Base-by-base conservation (phyloP, 2,113 vertebrate species). In the Eretmodus cyanostictus region DNA sequence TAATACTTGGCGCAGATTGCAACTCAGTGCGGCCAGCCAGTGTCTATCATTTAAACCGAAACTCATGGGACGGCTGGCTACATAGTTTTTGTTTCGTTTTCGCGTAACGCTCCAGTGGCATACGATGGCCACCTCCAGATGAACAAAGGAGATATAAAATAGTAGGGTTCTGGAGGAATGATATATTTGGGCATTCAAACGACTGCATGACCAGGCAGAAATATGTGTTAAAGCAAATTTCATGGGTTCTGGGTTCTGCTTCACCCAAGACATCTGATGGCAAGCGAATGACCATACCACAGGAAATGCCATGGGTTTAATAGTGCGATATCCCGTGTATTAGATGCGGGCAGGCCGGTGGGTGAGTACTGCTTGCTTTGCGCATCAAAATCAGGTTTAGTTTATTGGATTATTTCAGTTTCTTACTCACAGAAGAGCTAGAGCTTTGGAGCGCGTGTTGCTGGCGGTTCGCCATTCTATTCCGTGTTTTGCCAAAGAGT, bases 81-180 rank as follows among this genome's bases (percentile, higher is more conserved):
- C 4, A 3, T 1, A 1, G 10, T 92, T 93, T 94, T 85, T 38
- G 85, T 93, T 94, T 93, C 89, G 86, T 36, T 94, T 89, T 83
- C 27, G 3, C 24, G 4, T 13, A 8, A 6, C 0, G n/a, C 6
- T 16, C 19, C 12, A n/a, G 71, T 47, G 42, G 40, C 9, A 47
- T 0, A 19, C 2, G 16, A 24, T 29, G 71, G 4, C n/a, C 36
- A 9, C 66, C 66, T 27, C 8, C 38, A 10, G 13, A 16, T 42
- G 3, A 49, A 49, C 8, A 24, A 42, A 57, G 22, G 14, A 19
- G 22, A 42, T 27, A 81, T 47, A 45, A 19, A 82, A n/a, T 31
- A 63, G 45, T 6, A 29, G 10, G 73, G 9, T 34, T 51, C 16
- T 31, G 45, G 42, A 29, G 24, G 24, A 47, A 7, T 76, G 3